Evolutionary conservation across 1,140 invertebrate species (phyloP).

Genomic region (Galleria mellonella): DNA sequence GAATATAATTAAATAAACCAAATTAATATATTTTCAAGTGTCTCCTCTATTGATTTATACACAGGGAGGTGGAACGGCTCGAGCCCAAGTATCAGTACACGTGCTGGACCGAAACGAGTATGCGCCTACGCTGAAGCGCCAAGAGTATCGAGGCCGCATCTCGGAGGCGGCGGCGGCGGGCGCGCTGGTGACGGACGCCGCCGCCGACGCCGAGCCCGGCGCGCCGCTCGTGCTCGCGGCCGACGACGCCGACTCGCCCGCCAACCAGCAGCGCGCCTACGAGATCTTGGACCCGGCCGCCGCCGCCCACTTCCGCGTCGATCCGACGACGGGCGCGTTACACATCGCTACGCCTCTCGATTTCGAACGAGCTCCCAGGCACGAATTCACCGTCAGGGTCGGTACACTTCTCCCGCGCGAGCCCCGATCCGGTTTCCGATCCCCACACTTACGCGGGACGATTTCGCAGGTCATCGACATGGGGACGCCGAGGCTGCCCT

Average conservation of each 20-base stretch:
- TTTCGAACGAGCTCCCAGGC: slow-evolving; percentile 82
- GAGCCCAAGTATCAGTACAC: slow-evolving; percentile 82
- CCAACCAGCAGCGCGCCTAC: slow-evolving; percentile 88
- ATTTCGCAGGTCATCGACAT: slow-evolving; percentile 83
- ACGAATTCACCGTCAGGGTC: slow-evolving; percentile 87
- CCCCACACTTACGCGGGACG: not conserved
- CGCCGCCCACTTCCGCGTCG: slow-evolving; percentile 87
- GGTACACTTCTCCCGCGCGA: not conserved
- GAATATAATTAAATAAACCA: no score
- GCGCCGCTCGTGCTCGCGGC: slow-evolving; percentile 87
- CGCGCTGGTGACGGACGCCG: slow-evolving; percentile 78
- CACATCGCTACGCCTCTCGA: slow-evolving; percentile 85
- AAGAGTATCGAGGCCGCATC: slow-evolving; percentile 49
- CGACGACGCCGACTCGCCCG: slow-evolving; percentile 85
- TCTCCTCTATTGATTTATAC: no score
- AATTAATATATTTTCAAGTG: no score
- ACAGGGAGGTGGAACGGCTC: slow-evolving; percentile 80
- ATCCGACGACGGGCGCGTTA: slow-evolving; percentile 92
- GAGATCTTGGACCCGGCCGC: slow-evolving; percentile 87
- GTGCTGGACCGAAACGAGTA: slow-evolving; percentile 91
- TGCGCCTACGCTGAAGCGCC: no score
- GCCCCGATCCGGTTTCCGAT: not conserved
- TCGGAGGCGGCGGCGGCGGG: slow-evolving; percentile 38
- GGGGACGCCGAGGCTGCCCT: slow-evolving; percentile 87
- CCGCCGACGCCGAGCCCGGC: slow-evolving; percentile 52